These are phyloP conservation scores for Ophion ellenae DNA, from an alignment of 2,888 invertebrate species.

Conservation along the genomic window DNA sequence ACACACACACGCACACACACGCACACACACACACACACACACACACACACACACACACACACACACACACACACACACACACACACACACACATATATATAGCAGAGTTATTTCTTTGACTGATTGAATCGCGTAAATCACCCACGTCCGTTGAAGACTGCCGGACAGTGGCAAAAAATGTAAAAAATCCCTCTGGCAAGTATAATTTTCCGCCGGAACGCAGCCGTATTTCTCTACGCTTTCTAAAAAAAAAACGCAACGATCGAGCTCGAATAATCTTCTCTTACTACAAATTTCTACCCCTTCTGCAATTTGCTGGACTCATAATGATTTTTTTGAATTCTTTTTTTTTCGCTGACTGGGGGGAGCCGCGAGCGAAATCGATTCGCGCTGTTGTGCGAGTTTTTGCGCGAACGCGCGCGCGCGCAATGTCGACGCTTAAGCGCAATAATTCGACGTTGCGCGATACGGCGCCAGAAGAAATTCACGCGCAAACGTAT, in stretches of 20 bases:
- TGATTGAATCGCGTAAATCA: slow-evolving; percentile 9
- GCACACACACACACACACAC: too few relatives aligned
- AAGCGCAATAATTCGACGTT: slow-evolving; percentile 61
- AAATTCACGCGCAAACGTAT: slow-evolving; percentile 50
- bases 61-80: too few relatives aligned
- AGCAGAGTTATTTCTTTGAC: slow-evolving; percentile 9
- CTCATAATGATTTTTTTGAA: slow-evolving; percentile 26
- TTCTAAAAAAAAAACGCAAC: not conserved
- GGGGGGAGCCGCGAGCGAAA: slow-evolving; percentile 15
- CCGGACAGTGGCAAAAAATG: not conserved
- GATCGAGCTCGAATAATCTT: slow-evolving; percentile 22
- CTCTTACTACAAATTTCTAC: slow-evolving; percentile 48
- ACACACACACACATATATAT: not conserved
- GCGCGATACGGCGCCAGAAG: slow-evolving; percentile 57
- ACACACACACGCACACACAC: not conserved
- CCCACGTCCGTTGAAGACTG: not conserved
- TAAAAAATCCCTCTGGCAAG: not conserved
- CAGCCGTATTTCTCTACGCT: not conserved
- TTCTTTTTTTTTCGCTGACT: not conserved
- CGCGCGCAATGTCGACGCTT: slow-evolving; percentile 46
- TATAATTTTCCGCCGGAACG: not conserved
- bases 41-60: too few relatives aligned
- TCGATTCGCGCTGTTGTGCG: slow-evolving; percentile 37
- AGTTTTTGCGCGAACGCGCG: slow-evolving; percentile 31
- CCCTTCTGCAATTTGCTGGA: slow-evolving; percentile 46